phyloP scores from a whole-genome alignment of 2,888 invertebrate species.

The Drosophila helvetica region DNA sequence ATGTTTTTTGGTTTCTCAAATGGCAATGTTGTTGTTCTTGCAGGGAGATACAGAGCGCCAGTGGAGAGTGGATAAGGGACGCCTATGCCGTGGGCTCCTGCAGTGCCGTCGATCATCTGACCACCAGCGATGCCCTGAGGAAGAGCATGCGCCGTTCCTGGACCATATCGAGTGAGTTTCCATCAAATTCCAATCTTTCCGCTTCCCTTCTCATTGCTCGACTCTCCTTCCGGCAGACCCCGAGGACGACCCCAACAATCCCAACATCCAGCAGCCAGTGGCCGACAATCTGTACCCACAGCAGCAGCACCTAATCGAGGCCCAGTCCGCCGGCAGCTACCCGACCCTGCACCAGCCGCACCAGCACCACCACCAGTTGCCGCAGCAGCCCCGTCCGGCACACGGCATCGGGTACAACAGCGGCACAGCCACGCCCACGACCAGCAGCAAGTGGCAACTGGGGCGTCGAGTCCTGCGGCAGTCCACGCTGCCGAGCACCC shows the following conservation, averaged over 20 bases:
- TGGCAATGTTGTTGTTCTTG: constrained; percentile 82
- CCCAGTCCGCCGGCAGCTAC: constrained; percentile 83
- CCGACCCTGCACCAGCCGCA: constrained; percentile 73
- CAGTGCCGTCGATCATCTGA: constrained; percentile 83
- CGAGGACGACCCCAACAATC: constrained; percentile 82
- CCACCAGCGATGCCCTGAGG: constrained; percentile 87
- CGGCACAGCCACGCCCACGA: constrained; percentile 78
- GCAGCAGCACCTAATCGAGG: constrained; percentile 87
- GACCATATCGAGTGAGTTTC: constrained; percentile 88
- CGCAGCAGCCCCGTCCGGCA: constrained; percentile 57
- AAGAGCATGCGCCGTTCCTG: constrained; percentile 88
- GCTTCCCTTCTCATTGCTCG: no score
- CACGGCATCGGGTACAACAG: constrained; percentile 70
- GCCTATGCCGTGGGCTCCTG: constrained; percentile 85
- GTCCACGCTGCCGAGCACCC: constrained; percentile 82
- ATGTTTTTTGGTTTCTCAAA: constrained; percentile 74
- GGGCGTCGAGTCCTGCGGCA: constrained; percentile 82
- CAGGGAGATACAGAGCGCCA: constrained; percentile 89
- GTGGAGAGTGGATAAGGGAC: constrained; percentile 89
- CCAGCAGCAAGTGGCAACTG: constrained; percentile 77
- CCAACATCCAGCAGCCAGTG: constrained; percentile 68
- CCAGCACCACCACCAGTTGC: constrained; percentile 50
- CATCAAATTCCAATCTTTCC: background rate
- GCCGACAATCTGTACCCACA: constrained; percentile 85
- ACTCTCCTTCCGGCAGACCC: constrained; percentile 66